These are phyloP conservation scores for Oplegnathus fasciatus DNA, from an alignment of 2,113 vertebrate genomes.

Conservation along the genomic window DNA sequence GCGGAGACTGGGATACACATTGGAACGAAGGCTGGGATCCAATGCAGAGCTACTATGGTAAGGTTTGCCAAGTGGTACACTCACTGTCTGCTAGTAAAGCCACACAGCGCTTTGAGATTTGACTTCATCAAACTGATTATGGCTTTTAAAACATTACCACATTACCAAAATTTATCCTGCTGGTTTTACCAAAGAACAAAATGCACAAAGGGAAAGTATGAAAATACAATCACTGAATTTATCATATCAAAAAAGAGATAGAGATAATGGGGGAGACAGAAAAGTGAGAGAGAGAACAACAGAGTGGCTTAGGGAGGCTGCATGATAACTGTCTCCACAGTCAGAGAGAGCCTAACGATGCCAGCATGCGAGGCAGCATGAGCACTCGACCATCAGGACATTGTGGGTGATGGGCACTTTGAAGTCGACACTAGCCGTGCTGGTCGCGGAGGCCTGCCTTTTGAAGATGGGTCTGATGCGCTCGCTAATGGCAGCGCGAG, in stretches of 20 bases:
- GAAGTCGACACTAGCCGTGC: conserved; percentile 82
- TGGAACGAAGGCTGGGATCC: conserved; percentile 89
- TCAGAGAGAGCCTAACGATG: conserved; percentile 56
- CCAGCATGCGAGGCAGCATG: conserved; percentile 68
- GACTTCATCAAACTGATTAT: conserved; percentile 22
- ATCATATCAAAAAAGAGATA: background rate
- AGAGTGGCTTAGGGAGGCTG: conserved; percentile 10
- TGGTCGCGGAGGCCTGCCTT: conserved; percentile 70
- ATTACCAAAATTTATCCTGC: background rate
- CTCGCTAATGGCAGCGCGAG: conserved; percentile 85
- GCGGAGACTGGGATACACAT: conserved; percentile 85
- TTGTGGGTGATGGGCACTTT: conserved; percentile 74
- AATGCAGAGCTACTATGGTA: conserved; percentile 87
- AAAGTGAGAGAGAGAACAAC: conserved; percentile 1
- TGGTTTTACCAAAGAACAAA: background rate
- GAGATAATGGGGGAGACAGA: background rate
- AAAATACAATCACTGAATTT: background rate
- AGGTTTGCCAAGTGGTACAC: conserved; percentile 57
- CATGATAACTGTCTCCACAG: conserved; percentile 47
- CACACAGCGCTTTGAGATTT: background rate
- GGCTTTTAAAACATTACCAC: conserved; percentile 4
- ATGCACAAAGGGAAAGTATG: background rate
- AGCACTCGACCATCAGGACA: conserved; percentile 74
- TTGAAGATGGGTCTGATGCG: conserved; percentile 83
- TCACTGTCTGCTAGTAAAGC: background rate